Percentiles rank a stretch among this genome's conserved stretches.
phyloP scores from a whole-genome alignment of 2,113 vertebrate genomes.

The Suncus etruscus region DNA sequence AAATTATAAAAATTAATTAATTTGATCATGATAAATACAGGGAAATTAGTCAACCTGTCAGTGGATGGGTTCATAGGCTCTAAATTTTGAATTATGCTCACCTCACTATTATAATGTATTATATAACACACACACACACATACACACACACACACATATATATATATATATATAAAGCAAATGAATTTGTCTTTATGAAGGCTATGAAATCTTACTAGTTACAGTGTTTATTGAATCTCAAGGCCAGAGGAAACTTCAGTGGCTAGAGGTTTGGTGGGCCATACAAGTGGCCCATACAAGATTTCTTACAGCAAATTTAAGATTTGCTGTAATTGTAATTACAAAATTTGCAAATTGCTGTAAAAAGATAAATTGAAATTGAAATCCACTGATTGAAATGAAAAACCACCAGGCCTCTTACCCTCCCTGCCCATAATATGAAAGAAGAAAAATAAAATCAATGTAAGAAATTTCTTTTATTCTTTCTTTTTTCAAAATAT shows the following conservation, averaged over 20 bases:
- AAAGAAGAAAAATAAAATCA: too few species aligned
- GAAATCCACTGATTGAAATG: not conserved
- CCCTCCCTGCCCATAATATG: too few species aligned
- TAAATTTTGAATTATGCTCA: not conserved
- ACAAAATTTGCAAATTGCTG: too few species aligned
- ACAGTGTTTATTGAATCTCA: too few species aligned
- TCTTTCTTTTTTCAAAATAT: too few species aligned
- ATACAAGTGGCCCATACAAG: too few species aligned
- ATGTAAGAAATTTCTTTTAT: too few species aligned
- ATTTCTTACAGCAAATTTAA: too few species aligned
- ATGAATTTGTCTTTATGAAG: not conserved
- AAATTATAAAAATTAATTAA: not conserved
- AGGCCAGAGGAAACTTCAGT: too few species aligned
- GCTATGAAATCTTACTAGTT: not conserved
- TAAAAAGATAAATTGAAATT: not conserved
- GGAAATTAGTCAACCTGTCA: not conserved
- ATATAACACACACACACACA: not conserved
- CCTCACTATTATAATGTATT: not conserved
- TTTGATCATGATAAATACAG: conserved; percentile 24
- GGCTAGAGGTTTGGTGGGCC: too few species aligned
- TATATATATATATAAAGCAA: not conserved
- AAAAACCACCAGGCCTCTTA: too few species aligned
- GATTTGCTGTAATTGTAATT: too few species aligned
- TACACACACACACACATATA: not conserved
- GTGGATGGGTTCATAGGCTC: not conserved